Percentiles rank a stretch among this genome's conserved stretches.
phyloP scores from a whole-genome alignment of 2,113 vertebrate genomes.

The Ivindomyrus marchei region DNA sequence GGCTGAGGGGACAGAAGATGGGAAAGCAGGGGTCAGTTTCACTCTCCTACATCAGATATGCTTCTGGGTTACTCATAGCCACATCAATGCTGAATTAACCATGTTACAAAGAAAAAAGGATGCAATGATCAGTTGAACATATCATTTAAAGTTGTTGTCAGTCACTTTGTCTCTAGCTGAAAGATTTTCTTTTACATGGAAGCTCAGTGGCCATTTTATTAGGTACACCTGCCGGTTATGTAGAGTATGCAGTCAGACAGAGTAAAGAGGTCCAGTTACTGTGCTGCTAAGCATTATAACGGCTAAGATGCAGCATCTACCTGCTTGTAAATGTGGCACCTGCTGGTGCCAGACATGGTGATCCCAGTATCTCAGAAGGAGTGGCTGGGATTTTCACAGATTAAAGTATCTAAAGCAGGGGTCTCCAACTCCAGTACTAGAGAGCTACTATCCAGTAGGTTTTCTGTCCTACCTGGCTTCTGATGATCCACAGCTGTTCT shows the following conservation, averaged over 20 bases:
- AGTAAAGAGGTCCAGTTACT: not conserved
- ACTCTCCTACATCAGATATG: constrained; percentile 24
- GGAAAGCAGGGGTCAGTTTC: constrained; percentile 45
- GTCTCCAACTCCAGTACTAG: not conserved
- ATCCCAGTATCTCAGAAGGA: not conserved
- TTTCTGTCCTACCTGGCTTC: no score
- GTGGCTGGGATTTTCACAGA: not conserved
- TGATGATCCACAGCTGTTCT: no score
- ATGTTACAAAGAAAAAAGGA: not conserved
- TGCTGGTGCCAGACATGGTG: not conserved
- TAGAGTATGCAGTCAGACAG: not conserved
- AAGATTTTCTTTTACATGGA: not conserved
- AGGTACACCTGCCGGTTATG: not conserved
- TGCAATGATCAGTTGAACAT: not conserved
- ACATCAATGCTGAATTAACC: not conserved
- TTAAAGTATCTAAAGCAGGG: not conserved
- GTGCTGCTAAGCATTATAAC: not conserved
- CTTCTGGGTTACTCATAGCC: not conserved
- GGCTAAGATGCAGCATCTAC: not conserved
- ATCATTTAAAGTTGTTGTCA: not conserved
- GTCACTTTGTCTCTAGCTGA: not conserved
- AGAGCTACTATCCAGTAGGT: no score
- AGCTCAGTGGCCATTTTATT: not conserved
- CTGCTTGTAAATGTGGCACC: not conserved
- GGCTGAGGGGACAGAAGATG: constrained; percentile 18